Evolutionary conservation across 30 jellyfish, hydroid and myxozoan genomes (phyloP), one percentile per base, ranked within the genome.

Genomic region (Pseudorhiza aurosa): DNA sequence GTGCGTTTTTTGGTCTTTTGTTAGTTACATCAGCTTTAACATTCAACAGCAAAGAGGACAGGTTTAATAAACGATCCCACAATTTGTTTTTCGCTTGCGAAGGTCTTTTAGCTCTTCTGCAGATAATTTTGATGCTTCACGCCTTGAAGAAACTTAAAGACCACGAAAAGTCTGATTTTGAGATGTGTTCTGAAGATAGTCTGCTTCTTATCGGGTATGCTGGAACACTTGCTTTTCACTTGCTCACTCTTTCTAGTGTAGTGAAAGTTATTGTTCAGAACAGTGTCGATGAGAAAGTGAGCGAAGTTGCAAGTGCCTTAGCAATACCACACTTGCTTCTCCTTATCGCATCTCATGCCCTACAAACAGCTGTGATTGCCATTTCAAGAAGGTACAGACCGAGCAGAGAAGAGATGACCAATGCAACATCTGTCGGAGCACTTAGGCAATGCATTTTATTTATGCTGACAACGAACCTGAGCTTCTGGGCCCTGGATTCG

Each of bases 401-500:
- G 18, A 29, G 6, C 8, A 19, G 8, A 26, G 22, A 8, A 28
- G 43, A 27, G 15, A 64, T 30, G 2, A 17, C 1, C 28, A n/a
- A 25, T 1, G 14, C 17, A 43, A 36, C 3, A 18, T 58, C 75
- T n/a, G 31, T 36, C 28, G 73, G 47, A 27, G 36, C 33, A 32
- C 53, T 58, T 30, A 39, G 77, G 77, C 87, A 74, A 17, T 35
- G 65, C 0, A 18, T 24, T 53, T 58, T 74, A 39, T 74, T 55
- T 22, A 18, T 74, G 76, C 44, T 74, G 70, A 58, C 77, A 7
- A 55, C 87, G 36, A 74, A 74, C 31, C 56, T 74, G 65, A 62
- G 87, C 28, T 74, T 55, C 56, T 74, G 87, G 87, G 87, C 87
- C 14, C 37, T 74, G 26, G 87, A 74, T 40, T 49, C 87, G 12